phyloP scores from a whole-genome alignment of 2,113 vertebrate species.

The Paralichthys olivaceus region DNA sequence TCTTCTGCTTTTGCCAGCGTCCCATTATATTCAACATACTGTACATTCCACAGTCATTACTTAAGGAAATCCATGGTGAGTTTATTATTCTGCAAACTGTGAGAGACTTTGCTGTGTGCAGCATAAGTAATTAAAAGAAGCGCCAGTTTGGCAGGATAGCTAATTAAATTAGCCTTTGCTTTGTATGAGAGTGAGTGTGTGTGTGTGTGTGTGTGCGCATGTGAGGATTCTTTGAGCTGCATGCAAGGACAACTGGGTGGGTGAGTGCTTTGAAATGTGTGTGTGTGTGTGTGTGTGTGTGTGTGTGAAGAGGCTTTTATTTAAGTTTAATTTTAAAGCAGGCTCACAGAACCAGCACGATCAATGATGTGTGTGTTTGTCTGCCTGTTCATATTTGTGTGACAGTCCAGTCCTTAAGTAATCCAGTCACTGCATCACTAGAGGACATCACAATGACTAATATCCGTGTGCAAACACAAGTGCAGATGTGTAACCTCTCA shows the following conservation, averaged over 20 bases:
- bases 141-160: slow-evolving; percentile 68
- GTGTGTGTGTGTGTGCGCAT: slow-evolving; percentile 21
- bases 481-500: neutral
- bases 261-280: slow-evolving; percentile 16
- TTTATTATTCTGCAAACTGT: slow-evolving; percentile 59
- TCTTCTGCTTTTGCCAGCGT: neutral
- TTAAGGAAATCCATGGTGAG: slow-evolving; percentile 56
- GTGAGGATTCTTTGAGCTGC: slow-evolving; percentile 33
- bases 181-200: slow-evolving; percentile 19
- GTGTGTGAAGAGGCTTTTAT: slow-evolving; percentile 25
- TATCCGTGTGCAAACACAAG: neutral
- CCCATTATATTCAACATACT: neutral
- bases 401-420: slow-evolving; percentile 13
- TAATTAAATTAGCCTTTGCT: slow-evolving; percentile 77
- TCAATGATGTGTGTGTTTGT: slow-evolving; percentile 13
- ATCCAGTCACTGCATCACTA: slow-evolving; percentile 31
- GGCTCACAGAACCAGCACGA: slow-evolving; percentile 2
- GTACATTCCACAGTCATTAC: slow-evolving; percentile 55
- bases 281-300: slow-evolving; percentile 24
- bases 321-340: slow-evolving; percentile 17
- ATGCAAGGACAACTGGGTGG: slow-evolving; percentile 9
- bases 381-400: slow-evolving; percentile 6
- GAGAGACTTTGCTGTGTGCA: slow-evolving; percentile 47
- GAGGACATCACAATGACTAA: neutral
- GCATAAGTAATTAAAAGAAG: slow-evolving; percentile 79